Percentiles rank a stretch among this genome's conserved stretches.
phyloP scores from a whole-genome alignment of 2,888 invertebrate genomes.

The Rhamphomyia laevipes region DNA sequence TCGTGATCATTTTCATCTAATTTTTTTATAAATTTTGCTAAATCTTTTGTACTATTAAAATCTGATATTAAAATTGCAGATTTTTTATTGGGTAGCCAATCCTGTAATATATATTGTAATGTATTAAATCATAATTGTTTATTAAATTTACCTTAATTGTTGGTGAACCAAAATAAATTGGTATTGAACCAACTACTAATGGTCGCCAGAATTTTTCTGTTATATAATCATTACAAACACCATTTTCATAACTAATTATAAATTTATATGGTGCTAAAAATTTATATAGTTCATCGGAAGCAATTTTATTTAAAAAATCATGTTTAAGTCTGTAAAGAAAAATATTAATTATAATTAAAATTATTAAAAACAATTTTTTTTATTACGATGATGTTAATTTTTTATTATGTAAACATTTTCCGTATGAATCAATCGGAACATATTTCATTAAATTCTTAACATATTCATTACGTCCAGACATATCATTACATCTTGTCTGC shows the following conservation, averaged over 20 bases:
- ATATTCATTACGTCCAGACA: slow-evolving; percentile 63
- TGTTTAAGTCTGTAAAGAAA: slow-evolving; percentile 30
- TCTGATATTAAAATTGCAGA: slow-evolving; percentile 61
- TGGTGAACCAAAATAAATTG: slow-evolving; percentile 71
- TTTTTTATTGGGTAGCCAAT: slow-evolving; percentile 64
- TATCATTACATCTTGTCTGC: slow-evolving; percentile 71
- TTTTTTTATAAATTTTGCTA: slow-evolving; percentile 47
- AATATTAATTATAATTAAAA: not conserved
- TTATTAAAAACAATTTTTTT: not conserved
- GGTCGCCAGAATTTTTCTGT: slow-evolving; percentile 83
- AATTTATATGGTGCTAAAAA: slow-evolving; percentile 67
- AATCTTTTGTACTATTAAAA: slow-evolving; percentile 46
- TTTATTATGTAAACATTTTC: slow-evolving; percentile 64
- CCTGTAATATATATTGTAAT: slow-evolving; percentile 35
- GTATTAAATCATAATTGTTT: not conserved
- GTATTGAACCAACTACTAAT: slow-evolving; percentile 64
- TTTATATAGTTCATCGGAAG: slow-evolving; percentile 47
- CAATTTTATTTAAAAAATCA: slow-evolving; percentile 49
- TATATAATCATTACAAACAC: slow-evolving; percentile 70
- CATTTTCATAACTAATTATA: slow-evolving; percentile 74
- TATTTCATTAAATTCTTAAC: slow-evolving; percentile 61
- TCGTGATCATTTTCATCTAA: slow-evolving; percentile 46
- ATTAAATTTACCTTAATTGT: slow-evolving; percentile 37
- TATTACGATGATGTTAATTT: slow-evolving; percentile 49
- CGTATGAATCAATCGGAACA: slow-evolving; percentile 66